These are phyloP conservation scores for Nematopogon swammerdamellus DNA, from an alignment of 2,888 invertebrate genomes.

Conservation along the genomic window DNA sequence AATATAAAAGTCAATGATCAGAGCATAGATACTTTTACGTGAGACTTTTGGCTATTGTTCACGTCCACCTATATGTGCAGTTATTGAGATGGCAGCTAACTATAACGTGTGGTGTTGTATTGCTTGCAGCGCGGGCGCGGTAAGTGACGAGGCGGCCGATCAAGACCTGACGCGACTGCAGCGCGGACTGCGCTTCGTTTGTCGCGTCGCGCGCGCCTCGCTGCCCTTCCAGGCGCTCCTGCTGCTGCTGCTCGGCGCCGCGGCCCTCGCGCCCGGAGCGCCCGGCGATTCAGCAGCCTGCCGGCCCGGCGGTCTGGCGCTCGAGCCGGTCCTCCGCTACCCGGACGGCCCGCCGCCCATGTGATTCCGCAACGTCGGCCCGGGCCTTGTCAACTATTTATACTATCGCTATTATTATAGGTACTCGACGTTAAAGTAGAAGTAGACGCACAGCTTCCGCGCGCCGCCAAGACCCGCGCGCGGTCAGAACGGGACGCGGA, in stretches of 20 bases:
- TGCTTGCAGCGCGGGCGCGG: constrained; percentile 5
- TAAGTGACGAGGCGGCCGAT: constrained; percentile 26
- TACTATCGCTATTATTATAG: neutral
- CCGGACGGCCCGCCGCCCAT: constrained; percentile 93
- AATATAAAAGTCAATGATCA: no score
- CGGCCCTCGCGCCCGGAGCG: constrained; percentile 86
- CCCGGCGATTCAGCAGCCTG: constrained; percentile 84
- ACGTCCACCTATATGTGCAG: no score
- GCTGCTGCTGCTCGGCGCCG: constrained; percentile 88
- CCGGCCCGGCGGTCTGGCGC: constrained; percentile 73
- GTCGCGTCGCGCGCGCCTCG: constrained; percentile 87
- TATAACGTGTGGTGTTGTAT: neutral
- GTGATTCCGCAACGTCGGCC: constrained; percentile 53
- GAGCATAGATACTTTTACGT: no score
- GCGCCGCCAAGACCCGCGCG: no score
- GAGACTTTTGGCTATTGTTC: no score
- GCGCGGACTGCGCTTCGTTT: constrained; percentile 80
- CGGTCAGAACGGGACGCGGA: no score
- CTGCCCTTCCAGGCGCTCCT: constrained; percentile 94
- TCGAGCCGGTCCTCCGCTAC: constrained; percentile 88
- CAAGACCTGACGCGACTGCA: constrained; percentile 44
- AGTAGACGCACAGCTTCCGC: no score
- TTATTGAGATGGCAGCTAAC: no score
- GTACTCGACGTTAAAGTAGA: no score
- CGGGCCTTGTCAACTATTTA: no score